These are phyloP conservation scores for Arizona elegans DNA, from an alignment of 2,113 vertebrate species.

Conservation along the genomic window DNA sequence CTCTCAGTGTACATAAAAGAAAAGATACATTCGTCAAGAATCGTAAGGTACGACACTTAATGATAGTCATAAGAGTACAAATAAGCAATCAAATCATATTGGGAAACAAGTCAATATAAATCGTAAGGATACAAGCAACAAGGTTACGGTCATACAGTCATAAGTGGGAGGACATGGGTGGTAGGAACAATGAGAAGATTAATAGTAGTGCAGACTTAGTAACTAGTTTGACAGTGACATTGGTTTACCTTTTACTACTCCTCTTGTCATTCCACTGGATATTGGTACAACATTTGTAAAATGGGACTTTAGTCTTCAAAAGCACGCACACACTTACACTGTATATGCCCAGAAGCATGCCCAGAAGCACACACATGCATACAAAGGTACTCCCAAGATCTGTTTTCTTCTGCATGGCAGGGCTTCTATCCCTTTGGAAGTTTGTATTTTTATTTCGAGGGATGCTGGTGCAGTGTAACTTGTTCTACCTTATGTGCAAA, in stretches of 20 bases:
- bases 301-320: background rate
- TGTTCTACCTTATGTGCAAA: background rate
- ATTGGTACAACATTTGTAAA: background rate
- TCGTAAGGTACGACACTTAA: too few species aligned
- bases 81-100: too few species aligned
- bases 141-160: too few species aligned
- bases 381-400: background rate
- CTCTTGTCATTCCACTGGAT: background rate
- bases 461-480: background rate
- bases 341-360: background rate
- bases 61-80: too few species aligned
- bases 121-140: too few species aligned
- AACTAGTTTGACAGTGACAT: too few species aligned
- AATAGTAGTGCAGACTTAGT: too few species aligned
- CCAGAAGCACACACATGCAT: background rate
- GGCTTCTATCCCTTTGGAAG: background rate
- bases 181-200: too few species aligned
- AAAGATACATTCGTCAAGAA: too few species aligned
- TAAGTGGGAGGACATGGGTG: too few species aligned
- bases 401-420: background rate
- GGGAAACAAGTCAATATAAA: too few species aligned
- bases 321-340: background rate
- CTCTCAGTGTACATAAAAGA: too few species aligned
- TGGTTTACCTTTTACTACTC: background rate
- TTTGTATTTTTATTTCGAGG: background rate